Conservation (phyloP, 2,113 vertebrate species). For the Phaethon lepturus region DNA sequence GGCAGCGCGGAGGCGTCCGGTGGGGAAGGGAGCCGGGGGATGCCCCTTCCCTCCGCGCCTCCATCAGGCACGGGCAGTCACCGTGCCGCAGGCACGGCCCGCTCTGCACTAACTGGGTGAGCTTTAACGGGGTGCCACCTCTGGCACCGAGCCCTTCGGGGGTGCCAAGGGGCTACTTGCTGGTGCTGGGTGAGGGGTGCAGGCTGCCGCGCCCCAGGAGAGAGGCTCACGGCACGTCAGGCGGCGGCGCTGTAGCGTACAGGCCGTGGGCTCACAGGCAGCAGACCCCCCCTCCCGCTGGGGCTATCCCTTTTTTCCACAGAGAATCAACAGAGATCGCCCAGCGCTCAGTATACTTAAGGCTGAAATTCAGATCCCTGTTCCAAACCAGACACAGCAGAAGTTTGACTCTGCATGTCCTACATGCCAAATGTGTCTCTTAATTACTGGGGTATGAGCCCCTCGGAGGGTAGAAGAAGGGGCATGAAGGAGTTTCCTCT, state of each 20-base stretch:
- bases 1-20: fast-evolving
- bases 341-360: neutral
- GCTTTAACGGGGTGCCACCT: no score
- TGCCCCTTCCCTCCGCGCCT: neutral
- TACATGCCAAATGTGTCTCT: neutral
- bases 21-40: neutral
- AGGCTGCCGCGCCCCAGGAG: neutral
- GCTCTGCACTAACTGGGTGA: neutral
- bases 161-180: neutral
- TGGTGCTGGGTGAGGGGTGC: neutral
- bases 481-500: neutral
- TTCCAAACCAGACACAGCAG: neutral
- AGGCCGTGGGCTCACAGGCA: neutral
- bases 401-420: neutral
- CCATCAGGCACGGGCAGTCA: neutral
- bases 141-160: neutral
- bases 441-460: neutral
- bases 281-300: neutral
- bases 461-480: neutral
- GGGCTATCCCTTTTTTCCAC: neutral
- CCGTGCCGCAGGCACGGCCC: fast-evolving
- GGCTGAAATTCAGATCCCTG: neutral
- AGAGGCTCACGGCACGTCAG: neutral
- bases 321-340: neutral
- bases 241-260: neutral